A percentile compares a stretch with the other conserved stretches of the same genome.
phyloP scores from a whole-genome alignment of 2,797 vertebrate genomes.

The Gymnocypris eckloni region DNA sequence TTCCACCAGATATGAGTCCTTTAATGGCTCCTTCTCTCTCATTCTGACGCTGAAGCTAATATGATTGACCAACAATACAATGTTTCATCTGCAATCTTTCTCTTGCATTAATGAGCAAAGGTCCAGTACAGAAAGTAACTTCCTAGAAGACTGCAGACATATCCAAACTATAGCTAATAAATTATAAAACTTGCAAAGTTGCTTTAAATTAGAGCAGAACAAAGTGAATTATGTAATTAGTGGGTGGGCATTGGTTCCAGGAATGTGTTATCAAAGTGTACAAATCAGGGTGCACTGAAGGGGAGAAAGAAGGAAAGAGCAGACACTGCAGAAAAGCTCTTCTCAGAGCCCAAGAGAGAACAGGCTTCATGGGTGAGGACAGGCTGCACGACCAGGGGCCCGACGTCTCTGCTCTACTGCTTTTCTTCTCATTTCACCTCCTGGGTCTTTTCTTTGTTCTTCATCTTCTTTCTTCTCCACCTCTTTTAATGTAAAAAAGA shows the following conservation, averaged over 20 bases:
- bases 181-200: constrained; percentile 35
- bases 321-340: constrained; percentile 73
- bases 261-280: constrained; percentile 77
- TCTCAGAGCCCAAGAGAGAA: constrained; percentile 38
- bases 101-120: constrained; percentile 14
- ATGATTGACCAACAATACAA: not conserved
- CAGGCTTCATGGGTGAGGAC: constrained; percentile 65
- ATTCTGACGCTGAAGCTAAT: not conserved
- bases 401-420: constrained; percentile 55
- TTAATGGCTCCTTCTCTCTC: constrained; percentile 2
- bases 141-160: constrained; percentile 17
- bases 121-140: constrained; percentile 6
- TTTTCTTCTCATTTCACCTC: constrained; percentile 49
- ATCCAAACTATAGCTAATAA: constrained; percentile 18
- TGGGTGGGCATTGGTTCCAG: constrained; percentile 73
- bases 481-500: constrained; percentile 45
- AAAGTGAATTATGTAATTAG: constrained; percentile 80
- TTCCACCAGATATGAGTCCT: not conserved
- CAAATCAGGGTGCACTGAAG: constrained; percentile 65
- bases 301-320: constrained; percentile 70
- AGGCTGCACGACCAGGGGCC: constrained; percentile 44
- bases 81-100: constrained; percentile 18
- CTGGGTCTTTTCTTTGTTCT: constrained; percentile 18
- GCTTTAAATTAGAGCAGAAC: constrained; percentile 54
- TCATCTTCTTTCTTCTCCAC: not conserved